Evolutionary conservation across 92 coral and sea anemone genomes (phyloP), one percentile per base, ranked within the genome.

Genomic region (Parazoanthus atlanticus): DNA sequence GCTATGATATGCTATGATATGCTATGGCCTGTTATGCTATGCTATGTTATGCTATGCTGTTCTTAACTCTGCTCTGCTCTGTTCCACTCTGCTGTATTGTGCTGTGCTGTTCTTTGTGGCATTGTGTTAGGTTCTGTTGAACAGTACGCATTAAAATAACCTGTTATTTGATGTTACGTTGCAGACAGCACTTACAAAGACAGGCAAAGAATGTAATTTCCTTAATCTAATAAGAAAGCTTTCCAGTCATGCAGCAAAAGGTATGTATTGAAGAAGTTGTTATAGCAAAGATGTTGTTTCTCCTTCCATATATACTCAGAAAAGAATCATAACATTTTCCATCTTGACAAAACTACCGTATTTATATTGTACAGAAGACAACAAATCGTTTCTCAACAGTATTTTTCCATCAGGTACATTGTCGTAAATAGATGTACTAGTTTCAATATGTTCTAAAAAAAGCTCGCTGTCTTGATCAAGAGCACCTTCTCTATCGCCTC

Each of bases 141-240:
- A 15, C 58, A 29, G 26, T 23, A 16, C 13, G 26, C 25, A 5
- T 73, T 73, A 71, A 2, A 31, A 0, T 40, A 15, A 17, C 1
- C 77, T 17, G 2, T 83, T 25, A 30, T 38, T 46, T 32, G 13
- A 21, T 26, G 40, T 47, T 77, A n/a, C 17, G 9, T 46, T 72
- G 26, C 86, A 95, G 98, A 85, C 90, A 70, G 95, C 92, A 3
- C 88, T 95, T 72, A 26, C 72, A 46, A 89, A 79, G 74, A 77
- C 64, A 40, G 91, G 92, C 29, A 89, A 90, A 81, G 74, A 61
- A 58, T 75, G 89, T 56, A 52, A 86, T 76, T 92, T 95, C 75
- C 73, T 86, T 1, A 69, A 80, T 32, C 89, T 92, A 40, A 85
- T 94, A 83, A 91, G 90, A 74, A 91, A 91, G 34, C 86, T 94